Conservation (phyloP, 2,113 vertebrate genomes). For the Hassar affinis region DNA sequence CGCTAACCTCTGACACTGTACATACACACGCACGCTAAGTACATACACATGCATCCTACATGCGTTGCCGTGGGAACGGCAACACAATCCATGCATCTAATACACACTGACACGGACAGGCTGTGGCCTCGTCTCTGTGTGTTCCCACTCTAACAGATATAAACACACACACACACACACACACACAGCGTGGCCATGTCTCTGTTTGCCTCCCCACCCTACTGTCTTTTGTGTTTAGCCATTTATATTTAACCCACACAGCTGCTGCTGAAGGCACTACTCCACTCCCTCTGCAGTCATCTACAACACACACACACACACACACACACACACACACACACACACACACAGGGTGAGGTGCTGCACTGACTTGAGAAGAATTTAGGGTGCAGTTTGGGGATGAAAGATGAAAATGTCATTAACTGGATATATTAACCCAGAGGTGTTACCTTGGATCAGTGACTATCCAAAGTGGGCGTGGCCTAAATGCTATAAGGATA, state of each 20-base stretch:
- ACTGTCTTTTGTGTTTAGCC: slow-evolving; percentile 40
- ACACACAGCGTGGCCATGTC: slow-evolving; percentile 28
- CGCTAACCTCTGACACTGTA: slow-evolving; percentile 26
- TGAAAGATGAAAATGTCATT: not conserved
- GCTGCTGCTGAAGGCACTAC: slow-evolving; percentile 65
- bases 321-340: slow-evolving; percentile 24
- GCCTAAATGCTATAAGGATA: not conserved
- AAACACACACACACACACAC: slow-evolving; percentile 25
- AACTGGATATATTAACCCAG: not conserved
- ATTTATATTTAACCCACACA: slow-evolving; percentile 73
- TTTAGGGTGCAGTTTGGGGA: not conserved
- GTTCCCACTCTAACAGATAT: not conserved
- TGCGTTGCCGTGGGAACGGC: not conserved
- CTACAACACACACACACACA: slow-evolving; percentile 37
- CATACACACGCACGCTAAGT: slow-evolving; percentile 8
- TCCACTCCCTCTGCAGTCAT: slow-evolving; percentile 65
- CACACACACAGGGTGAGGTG: slow-evolving; percentile 10
- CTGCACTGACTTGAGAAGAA: not conserved
- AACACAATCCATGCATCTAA: not conserved
- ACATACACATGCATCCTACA: slow-evolving; percentile 23
- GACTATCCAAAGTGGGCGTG: not conserved
- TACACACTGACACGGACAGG: slow-evolving; percentile 19
- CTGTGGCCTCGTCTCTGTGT: slow-evolving; percentile 4
- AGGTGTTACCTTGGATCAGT: not conserved
- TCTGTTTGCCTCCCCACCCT: slow-evolving; percentile 39